These are phyloP conservation scores for Aporophyla lueneburgensis DNA, from an alignment of 2,888 invertebrate species.

Conservation along the genomic window DNA sequence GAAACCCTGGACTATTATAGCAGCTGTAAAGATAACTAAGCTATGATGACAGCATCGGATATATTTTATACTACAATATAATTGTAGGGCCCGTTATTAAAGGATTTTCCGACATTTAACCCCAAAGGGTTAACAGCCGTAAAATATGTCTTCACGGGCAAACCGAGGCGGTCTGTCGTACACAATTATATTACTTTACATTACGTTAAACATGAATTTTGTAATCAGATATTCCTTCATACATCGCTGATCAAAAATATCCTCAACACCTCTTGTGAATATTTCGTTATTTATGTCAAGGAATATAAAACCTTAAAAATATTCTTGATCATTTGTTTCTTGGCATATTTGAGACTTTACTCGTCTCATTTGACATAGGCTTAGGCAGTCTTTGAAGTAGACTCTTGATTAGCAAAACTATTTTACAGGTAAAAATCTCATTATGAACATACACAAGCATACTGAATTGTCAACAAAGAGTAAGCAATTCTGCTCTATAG, in stretches of 20 bases:
- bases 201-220: conserved; percentile 48
- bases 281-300: conserved; percentile 3
- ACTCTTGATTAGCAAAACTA: neutral
- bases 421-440: neutral
- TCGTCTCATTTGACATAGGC: neutral
- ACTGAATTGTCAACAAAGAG: neutral
- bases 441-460: neutral
- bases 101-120: conserved; percentile 52
- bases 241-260: conserved; percentile 17
- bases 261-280: conserved; percentile 2
- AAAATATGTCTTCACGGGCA: conserved; percentile 53
- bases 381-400: neutral
- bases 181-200: conserved; percentile 36
- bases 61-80: conserved; percentile 51
- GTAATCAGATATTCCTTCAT: conserved; percentile 17
- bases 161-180: conserved; percentile 28
- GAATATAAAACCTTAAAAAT: neutral
- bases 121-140: conserved; percentile 40
- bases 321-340: neutral
- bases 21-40: conserved; percentile 32
- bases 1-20: conserved; percentile 19
- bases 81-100: conserved; percentile 50
- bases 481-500: neutral
- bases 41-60: conserved; percentile 28
- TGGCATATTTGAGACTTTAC: neutral